Evolutionary conservation across 2,113 vertebrate genomes (phyloP), one percentile per base, ranked within the genome.

Genomic region (Daboia siamensis): DNA sequence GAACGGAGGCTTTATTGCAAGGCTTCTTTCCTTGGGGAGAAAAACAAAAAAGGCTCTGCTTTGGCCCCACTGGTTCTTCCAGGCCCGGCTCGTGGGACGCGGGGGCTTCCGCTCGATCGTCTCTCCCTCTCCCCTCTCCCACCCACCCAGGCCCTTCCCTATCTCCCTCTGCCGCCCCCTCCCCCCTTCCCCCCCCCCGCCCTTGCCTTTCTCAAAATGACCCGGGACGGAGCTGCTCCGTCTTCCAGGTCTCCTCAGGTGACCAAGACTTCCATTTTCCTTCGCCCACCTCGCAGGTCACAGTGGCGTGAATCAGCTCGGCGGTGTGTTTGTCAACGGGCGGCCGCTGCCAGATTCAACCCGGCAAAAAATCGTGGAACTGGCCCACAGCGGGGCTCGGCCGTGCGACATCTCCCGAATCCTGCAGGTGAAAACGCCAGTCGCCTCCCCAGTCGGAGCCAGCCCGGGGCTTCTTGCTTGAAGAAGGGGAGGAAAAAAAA

Each of bases 381-480:
- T 99, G 95, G 99, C 99, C 92, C 99, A 99, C 97, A 99, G 99
- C 94, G 99, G 99, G 93, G 99, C 99, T 93, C 98, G 99, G 97
- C 99, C 99, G 96, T 99, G 99, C 97, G 99, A 99, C 98, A 99
- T 99, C 97, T 99, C 99, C 97, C 98, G 99, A 98, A 99, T 99
- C 97, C 98, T 99, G 96, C 99, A 99, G 99, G 99, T 99, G 98
- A 99, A 97, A 90, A 96, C 93, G 97, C 95, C 94, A 93, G 93
- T 94, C 96, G 95, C 96, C 96, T 94, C 93, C 93, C 93, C 95
- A 94, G 80, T 88, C 93, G 39, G 33, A 88, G 91, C 51, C 55
- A 13, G 6, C 93, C 95, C 95, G 94, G 94, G 96, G 15, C 90
- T 80, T 92, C 95, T 93, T 91, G 94, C 92, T 95, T 88, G 91